These are phyloP conservation scores for Physocephala rufipes DNA, from an alignment of 2,888 invertebrate genomes.

Conservation along the genomic window DNA sequence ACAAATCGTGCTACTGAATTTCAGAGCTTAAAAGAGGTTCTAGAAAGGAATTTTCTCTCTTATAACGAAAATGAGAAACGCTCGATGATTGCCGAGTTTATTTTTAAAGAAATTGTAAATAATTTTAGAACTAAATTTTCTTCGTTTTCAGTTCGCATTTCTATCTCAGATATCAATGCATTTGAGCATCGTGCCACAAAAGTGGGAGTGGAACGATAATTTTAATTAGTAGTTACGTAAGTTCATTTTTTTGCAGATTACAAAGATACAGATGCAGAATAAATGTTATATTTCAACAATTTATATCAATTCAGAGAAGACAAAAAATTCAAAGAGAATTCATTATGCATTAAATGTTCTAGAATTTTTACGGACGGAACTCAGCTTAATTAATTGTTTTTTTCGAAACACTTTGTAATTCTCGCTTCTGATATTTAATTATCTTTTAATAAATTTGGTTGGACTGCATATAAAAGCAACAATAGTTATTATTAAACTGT, in stretches of 20 bases:
- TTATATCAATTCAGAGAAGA: not conserved
- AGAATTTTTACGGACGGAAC: conserved; percentile 22
- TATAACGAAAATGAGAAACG: too few relatives aligned
- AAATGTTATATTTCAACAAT: not conserved
- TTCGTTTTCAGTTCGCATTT: too few relatives aligned
- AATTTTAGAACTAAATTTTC: too few relatives aligned
- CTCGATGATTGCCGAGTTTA: too few relatives aligned
- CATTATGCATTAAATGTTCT: not conserved
- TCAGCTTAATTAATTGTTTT: conserved; percentile 1
- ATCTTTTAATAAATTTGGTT: conserved; percentile 1
- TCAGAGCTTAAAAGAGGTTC: too few relatives aligned
- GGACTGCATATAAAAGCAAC: not conserved
- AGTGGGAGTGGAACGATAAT: not conserved
- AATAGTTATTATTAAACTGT: conserved; percentile 7
- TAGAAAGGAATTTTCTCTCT: too few relatives aligned
- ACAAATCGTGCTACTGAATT: too few relatives aligned
- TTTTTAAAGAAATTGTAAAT: too few relatives aligned
- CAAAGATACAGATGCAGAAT: too few relatives aligned
- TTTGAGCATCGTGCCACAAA: too few relatives aligned
- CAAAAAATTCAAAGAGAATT: not conserved
- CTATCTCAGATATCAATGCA: too few relatives aligned
- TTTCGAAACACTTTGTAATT: not conserved
- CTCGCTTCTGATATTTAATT: not conserved
- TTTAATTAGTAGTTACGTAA: not conserved
- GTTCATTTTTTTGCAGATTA: not conserved